Percentiles rank a stretch among this genome's conserved stretches.
phyloP scores from a whole-genome alignment of 2,888 invertebrate species.

The Sarcophaga rosellei region DNA sequence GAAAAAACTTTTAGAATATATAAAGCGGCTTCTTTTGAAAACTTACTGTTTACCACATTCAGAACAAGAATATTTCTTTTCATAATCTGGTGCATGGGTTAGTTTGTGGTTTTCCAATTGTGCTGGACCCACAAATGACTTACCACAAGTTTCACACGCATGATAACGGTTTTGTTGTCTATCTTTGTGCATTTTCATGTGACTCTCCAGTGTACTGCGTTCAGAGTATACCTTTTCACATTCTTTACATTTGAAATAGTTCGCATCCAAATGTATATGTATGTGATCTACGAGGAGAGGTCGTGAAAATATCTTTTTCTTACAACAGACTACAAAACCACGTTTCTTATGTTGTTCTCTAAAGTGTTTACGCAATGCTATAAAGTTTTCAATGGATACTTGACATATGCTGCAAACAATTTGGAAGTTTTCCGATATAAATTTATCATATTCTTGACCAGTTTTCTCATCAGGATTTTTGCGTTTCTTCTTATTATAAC shows the following conservation, averaged over 20 bases:
- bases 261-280: conserved; percentile 76
- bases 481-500: conserved; percentile 31
- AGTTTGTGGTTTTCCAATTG: conserved; percentile 75
- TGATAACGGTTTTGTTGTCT: conserved; percentile 72
- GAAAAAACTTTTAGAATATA: background rate
- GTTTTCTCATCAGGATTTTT: conserved; percentile 54
- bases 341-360: conserved; percentile 74
- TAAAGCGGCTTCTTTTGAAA: background rate
- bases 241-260: conserved; percentile 75
- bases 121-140: conserved; percentile 74
- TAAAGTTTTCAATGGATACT: conserved; percentile 74
- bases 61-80: conserved; percentile 74
- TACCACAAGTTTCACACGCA: conserved; percentile 76
- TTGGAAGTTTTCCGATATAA: conserved; percentile 75
- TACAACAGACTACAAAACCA: conserved; percentile 75
- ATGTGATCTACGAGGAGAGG: conserved; percentile 75
- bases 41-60: conserved; percentile 76
- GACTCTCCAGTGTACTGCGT: conserved; percentile 73
- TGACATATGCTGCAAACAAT: conserved; percentile 75
- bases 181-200: conserved; percentile 73
- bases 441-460: conserved; percentile 74
- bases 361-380: conserved; percentile 74
- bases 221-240: conserved; percentile 74
- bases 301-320: conserved; percentile 75
- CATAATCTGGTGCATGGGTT: conserved; percentile 77